Evolutionary conservation across 2,888 invertebrate species (phyloP).

Genomic region (Philereme transversata): DNA sequence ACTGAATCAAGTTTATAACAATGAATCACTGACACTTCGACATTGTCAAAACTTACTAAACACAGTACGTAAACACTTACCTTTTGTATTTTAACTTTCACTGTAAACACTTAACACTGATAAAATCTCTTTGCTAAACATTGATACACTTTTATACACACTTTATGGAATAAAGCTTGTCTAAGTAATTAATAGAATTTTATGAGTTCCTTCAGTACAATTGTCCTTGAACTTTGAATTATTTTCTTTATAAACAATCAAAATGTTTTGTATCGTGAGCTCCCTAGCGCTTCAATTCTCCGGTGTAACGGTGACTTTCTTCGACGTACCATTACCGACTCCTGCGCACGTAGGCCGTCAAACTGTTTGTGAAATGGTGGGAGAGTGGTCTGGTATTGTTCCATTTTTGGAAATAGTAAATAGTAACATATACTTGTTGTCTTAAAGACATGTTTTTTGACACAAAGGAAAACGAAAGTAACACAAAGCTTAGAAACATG

Average conservation of each 20-base stretch:
- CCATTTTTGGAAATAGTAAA: slow-evolving; percentile 34
- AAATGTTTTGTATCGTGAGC: slow-evolving; percentile 24
- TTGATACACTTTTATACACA: slow-evolving; percentile 21
- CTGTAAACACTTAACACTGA: slow-evolving; percentile 43
- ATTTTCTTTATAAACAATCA: slow-evolving; percentile 15
- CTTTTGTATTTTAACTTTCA: slow-evolving; percentile 47
- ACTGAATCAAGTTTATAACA: slow-evolving; percentile 6
- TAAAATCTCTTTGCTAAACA: slow-evolving; percentile 37
- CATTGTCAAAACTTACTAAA: slow-evolving; percentile 7
- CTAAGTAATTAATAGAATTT: neutral
- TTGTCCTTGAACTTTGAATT: slow-evolving; percentile 16
- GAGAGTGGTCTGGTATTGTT: slow-evolving; percentile 43
- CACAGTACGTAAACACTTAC: slow-evolving; percentile 37
- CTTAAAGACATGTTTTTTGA: slow-evolving; percentile 14
- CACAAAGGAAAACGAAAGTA: slow-evolving; percentile 1
- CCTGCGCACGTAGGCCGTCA: slow-evolving; percentile 53
- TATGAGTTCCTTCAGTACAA: neutral
- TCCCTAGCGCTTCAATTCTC: slow-evolving; percentile 35
- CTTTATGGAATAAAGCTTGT: no score
- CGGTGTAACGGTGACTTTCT: slow-evolving; percentile 62
- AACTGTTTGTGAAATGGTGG: slow-evolving; percentile 58
- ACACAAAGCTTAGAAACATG: neutral
- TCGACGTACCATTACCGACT: slow-evolving; percentile 56
- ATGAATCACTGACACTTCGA: slow-evolving; percentile 11
- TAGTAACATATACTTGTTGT: slow-evolving; percentile 1